Percentiles rank a stretch among this genome's conserved stretches.
Evolutionary conservation across 1,140 invertebrate genomes (phyloP).

Genomic region (Philopotamus ludificatus): DNA sequence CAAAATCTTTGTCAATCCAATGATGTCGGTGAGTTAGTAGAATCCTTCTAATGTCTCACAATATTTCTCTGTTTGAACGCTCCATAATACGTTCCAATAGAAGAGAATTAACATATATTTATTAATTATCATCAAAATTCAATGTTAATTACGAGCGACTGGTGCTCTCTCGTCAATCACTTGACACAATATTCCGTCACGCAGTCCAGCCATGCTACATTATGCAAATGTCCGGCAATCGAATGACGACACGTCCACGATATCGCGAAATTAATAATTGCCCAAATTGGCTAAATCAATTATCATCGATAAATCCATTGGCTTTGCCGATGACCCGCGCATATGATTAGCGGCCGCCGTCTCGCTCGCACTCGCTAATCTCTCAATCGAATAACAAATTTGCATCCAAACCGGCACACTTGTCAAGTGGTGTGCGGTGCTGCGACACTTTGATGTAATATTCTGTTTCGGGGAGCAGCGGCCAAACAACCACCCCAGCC

Average conservation of each 20-base stretch:
- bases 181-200: too few relatives aligned
- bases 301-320: constrained; percentile 9
- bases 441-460: constrained; percentile 38
- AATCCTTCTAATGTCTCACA: too few relatives aligned
- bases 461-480: constrained; percentile 29
- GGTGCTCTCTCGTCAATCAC: too few relatives aligned
- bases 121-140: too few relatives aligned
- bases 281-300: constrained; percentile 1
- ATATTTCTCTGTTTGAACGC: too few relatives aligned
- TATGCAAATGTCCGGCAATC: too few relatives aligned
- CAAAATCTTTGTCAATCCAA: too few relatives aligned
- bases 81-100: too few relatives aligned
- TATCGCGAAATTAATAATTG: not conserved
- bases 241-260: not conserved
- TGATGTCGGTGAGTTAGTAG: too few relatives aligned
- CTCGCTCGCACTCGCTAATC: constrained; percentile 13
- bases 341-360: not conserved
- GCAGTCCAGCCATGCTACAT: not conserved
- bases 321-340: not conserved
- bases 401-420: constrained; percentile 32
- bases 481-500: constrained; percentile 8
- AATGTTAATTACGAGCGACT: too few relatives aligned
- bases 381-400: constrained; percentile 39
- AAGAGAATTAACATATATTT: too few relatives aligned
- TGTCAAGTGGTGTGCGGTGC: constrained; percentile 18